A percentile compares a stretch with the other conserved stretches of the same genome.
Conservation (phyloP, 2,888 invertebrate species). For the Apotomis turbidana region DNA sequence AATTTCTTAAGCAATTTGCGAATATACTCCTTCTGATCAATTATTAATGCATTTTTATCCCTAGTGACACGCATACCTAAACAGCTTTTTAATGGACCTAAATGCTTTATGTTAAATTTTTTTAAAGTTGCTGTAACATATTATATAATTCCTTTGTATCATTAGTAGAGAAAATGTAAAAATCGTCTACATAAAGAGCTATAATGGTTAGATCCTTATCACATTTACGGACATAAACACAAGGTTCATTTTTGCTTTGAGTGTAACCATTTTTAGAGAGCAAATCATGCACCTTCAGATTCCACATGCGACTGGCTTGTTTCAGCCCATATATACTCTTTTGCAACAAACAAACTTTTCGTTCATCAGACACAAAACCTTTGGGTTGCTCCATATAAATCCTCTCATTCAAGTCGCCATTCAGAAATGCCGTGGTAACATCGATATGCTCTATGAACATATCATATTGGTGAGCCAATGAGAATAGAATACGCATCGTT, state of each 20-base stretch:
- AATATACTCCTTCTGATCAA: neutral
- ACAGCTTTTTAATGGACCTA: too few species aligned
- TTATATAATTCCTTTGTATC: conserved; percentile 10
- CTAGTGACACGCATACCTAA: too few species aligned
- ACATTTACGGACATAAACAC: conserved; percentile 32
- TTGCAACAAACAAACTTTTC: conserved; percentile 41
- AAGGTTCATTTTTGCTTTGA: conserved; percentile 26
- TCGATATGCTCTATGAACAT: conserved; percentile 9
- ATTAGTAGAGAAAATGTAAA: conserved; percentile 41
- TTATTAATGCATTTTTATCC: conserved; percentile 14
- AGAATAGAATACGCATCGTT: conserved; percentile 20
- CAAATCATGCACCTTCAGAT: conserved; percentile 42
- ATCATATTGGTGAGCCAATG: conserved; percentile 23
- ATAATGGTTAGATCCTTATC: conserved; percentile 41
- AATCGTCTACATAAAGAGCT: conserved; percentile 48
- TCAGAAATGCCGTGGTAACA: neutral
- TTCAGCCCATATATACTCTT: conserved; percentile 44
- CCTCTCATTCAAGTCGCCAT: neutral
- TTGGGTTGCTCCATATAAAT: neutral
- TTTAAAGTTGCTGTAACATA: conserved; percentile 15
- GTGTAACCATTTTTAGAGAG: conserved; percentile 36
- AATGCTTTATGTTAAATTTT: neutral
- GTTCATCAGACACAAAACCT: neutral
- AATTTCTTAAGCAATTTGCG: conserved; percentile 2
- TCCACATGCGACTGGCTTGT: conserved; percentile 47